Conservation (phyloP, 2,113 vertebrate genomes). For the Sphyrna mokarran region DNA sequence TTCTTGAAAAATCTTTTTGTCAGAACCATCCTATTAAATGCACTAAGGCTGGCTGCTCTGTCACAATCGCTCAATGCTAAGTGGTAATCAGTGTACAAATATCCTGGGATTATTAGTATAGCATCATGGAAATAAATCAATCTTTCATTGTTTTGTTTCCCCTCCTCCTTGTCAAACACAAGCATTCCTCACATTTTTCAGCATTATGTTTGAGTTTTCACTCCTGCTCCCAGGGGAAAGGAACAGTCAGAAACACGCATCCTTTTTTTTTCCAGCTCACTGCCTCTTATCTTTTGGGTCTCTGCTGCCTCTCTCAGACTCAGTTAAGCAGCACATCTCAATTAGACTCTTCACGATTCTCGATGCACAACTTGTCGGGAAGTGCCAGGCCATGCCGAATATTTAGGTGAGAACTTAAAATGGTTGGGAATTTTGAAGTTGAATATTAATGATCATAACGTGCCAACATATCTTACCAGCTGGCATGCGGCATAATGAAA, state of each 20-base stretch:
- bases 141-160: background rate
- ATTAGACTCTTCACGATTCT: background rate
- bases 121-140: background rate
- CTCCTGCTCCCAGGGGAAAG: background rate
- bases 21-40: background rate
- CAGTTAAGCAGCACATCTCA: background rate
- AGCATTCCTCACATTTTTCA: background rate
- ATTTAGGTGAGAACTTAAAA: background rate
- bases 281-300: background rate
- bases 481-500: background rate
- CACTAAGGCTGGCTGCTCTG: background rate
- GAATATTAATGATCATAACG: background rate
- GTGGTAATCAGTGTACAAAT: background rate
- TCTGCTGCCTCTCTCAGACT: constrained; percentile 5
- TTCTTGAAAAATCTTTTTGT: background rate
- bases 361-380: background rate
- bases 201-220: background rate
- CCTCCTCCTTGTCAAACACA: background rate
- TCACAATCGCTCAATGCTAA: background rate
- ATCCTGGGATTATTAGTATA: background rate
- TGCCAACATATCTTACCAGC: background rate
- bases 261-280: background rate
- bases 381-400: no score
- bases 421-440: background rate
- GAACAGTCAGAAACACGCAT: background rate